Conservation (phyloP, 2,888 invertebrate species). For the Ernsta delagoae region DNA sequence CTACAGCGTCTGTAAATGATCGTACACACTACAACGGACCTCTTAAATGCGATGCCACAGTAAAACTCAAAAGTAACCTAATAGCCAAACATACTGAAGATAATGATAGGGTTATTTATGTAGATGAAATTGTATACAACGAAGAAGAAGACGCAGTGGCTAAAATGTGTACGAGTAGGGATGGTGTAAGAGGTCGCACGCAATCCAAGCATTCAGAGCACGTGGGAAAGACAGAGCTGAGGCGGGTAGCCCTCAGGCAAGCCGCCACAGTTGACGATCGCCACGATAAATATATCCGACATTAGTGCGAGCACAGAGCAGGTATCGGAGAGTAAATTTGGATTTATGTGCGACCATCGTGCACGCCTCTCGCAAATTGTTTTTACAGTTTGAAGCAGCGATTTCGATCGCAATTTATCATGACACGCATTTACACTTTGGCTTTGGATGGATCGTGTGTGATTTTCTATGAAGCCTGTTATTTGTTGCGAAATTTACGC, state of each 20-base stretch:
- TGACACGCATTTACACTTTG: slow-evolving; percentile 35
- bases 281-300: slow-evolving; percentile 79
- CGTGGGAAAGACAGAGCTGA: slow-evolving; percentile 77
- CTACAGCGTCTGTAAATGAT: slow-evolving; percentile 61
- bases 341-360: slow-evolving; percentile 57
- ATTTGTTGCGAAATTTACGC: slow-evolving; percentile 27
- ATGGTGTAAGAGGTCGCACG: slow-evolving; percentile 77
- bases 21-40: slow-evolving; percentile 51
- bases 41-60: slow-evolving; percentile 59
- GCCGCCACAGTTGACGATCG: slow-evolving; percentile 80
- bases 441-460: slow-evolving; percentile 30
- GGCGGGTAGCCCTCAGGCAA: slow-evolving; percentile 76
- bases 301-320: slow-evolving; percentile 74
- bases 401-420: slow-evolving; percentile 37
- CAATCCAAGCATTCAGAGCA: slow-evolving; percentile 82
- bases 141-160: slow-evolving; percentile 51
- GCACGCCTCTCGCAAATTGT: slow-evolving; percentile 42
- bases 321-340: slow-evolving; percentile 42
- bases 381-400: slow-evolving; percentile 35
- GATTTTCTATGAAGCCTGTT: slow-evolving; percentile 31
- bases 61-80: slow-evolving; percentile 46
- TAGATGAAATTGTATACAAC: slow-evolving; percentile 43
- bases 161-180: slow-evolving; percentile 61
- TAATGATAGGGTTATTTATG: slow-evolving; percentile 21
- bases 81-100: slow-evolving; percentile 37